Evolutionary conservation across 2,888 invertebrate species (phyloP).

Genomic region (Torymus texanus): DNA sequence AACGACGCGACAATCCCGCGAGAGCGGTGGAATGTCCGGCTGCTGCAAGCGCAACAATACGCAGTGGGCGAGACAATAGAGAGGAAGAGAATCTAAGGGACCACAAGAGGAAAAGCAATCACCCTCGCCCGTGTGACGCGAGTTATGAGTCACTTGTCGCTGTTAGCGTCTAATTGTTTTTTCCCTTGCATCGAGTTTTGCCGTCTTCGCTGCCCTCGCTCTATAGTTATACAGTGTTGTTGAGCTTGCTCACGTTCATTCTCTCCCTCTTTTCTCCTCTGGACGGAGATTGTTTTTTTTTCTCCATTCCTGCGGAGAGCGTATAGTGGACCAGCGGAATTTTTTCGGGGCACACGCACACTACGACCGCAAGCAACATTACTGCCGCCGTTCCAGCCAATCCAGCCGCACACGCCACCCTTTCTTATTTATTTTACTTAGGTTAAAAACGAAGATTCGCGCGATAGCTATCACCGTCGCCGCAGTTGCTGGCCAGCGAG

Average conservation of each 20-base stretch:
- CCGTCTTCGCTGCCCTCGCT: no score
- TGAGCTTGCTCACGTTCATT: background rate
- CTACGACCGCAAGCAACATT: conserved; percentile 7
- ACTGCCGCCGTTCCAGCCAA: conserved; percentile 2
- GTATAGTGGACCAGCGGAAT: conserved; percentile 10
- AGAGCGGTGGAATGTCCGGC: no score
- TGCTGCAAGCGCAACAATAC: no score
- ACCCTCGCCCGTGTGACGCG: background rate
- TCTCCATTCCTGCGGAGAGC: background rate
- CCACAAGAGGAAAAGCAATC: background rate
- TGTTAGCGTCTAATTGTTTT: background rate
- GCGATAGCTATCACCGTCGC: background rate
- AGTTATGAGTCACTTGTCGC: conserved; percentile 23
- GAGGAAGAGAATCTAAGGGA: no score
- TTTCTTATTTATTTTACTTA: conserved; percentile 41
- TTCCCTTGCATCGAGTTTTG: background rate
- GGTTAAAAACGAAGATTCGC: conserved; percentile 36
- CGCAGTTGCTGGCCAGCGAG: background rate
- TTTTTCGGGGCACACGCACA: conserved; percentile 12
- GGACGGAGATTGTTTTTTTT: background rate
- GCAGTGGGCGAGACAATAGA: no score
- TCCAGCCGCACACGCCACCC: background rate
- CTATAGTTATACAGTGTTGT: background rate
- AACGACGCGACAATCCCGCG: background rate
- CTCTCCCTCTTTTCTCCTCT: conserved; percentile 5